Base-by-base conservation (phyloP, 2,797 vertebrate species). In the Enteromius trimaculatus region DNA sequence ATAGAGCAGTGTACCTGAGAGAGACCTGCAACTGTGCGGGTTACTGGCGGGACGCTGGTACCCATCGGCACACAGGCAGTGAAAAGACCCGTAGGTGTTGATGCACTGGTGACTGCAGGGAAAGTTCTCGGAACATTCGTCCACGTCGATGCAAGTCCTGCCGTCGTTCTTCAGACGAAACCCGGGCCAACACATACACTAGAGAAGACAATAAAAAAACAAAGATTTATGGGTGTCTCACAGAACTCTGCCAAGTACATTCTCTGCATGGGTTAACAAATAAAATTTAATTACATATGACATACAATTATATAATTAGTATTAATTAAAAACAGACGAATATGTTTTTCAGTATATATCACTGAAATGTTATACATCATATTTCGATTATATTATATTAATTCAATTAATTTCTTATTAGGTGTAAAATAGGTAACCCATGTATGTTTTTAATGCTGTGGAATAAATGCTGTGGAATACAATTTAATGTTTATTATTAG, bases 111-210 rank as follows among this genome's bases (percentile, higher is more conserved):
- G 98, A 92, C 98, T 99, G 90, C 98, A 99, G 11, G 97, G 98
- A 85, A 98, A 96, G 16, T 92, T 95, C 19, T 94, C 93, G 1
- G 94, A 93, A 85, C 98, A 99, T 93, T 99, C 98, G 66, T 99
- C 96, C 84, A 97, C 86, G 90, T 99, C 98, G 77, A 97, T 91
- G 80, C 98, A 99, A 0, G 96, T 99, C 94, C 94, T 99, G 71
- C 97, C 97, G 78, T 99, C 96, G 74, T 97, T 94, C 91, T 99
- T 99, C 91, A 99, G 93, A 84, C 94, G 93, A 86, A 99, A 99
- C 81, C 98, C 98, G 82, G 97, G 96, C 98, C 98, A 99, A 90
- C 98, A 99, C 84, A 97, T 97, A 89, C 98, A 99, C 98, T 99
- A 86, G 2, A 69, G 65, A 47, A 5, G 14, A 42, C 21, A 66